Evolutionary conservation across 2,113 vertebrate species (phyloP).

Genomic region (Morone saxatilis): DNA sequence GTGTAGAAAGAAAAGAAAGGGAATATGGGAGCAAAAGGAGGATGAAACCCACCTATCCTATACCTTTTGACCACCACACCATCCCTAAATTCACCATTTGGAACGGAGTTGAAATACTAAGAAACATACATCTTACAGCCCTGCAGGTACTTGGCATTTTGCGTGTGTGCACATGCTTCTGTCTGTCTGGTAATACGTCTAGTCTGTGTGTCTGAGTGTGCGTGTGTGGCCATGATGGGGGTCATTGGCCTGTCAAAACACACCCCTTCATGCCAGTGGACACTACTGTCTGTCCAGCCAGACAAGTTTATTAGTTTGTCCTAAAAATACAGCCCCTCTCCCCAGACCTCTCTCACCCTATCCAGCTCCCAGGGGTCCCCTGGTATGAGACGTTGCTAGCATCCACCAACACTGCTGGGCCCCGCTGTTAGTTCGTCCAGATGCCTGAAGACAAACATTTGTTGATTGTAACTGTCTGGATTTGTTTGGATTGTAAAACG

Average conservation of each 20-base stretch:
- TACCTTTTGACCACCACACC: neutral
- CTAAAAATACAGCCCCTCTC: slow-evolving; percentile 69
- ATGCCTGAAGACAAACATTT: slow-evolving; percentile 67
- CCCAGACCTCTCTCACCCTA: slow-evolving; percentile 58
- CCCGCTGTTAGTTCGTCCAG: slow-evolving; percentile 35
- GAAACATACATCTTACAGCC: neutral
- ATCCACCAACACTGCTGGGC: slow-evolving; percentile 44
- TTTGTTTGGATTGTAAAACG: slow-evolving; percentile 48
- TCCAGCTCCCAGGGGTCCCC: slow-evolving; percentile 69
- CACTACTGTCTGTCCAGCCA: slow-evolving; percentile 75
- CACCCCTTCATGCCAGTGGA: slow-evolving; percentile 49
- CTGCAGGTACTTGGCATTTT: neutral
- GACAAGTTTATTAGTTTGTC: slow-evolving; percentile 84
- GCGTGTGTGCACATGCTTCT: neutral
- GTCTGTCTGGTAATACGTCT: slow-evolving; percentile 15
- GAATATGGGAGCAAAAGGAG: neutral
- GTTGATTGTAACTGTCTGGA: slow-evolving; percentile 50
- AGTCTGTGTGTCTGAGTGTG: slow-evolving; percentile 29
- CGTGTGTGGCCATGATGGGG: slow-evolving; percentile 35
- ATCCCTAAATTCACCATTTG: neutral
- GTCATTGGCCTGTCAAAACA: slow-evolving; percentile 76
- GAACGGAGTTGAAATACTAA: neutral
- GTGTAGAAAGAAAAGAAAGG: neutral
- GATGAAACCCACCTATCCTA: neutral
- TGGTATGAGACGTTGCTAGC: slow-evolving; percentile 67